Evolutionary conservation across 2,113 vertebrate species (phyloP).

Genomic region (Centropus bengalensis): DNA sequence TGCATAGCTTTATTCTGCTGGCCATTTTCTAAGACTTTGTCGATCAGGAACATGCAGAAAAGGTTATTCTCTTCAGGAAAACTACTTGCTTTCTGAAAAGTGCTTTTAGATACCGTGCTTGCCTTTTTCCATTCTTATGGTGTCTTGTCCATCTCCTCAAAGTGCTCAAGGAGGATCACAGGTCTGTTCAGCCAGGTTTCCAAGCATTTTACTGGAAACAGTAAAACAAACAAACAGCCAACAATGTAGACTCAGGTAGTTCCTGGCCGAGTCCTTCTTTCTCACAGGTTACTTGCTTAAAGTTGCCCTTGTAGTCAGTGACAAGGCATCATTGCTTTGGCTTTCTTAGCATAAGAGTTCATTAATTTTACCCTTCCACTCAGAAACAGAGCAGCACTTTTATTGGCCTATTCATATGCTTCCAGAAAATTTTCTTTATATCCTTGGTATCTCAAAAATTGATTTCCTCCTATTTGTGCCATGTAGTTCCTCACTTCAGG

Average conservation of each 20-base stretch:
- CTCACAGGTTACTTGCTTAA: not conserved
- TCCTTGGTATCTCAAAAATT: not conserved
- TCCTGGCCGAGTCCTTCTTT: not conserved
- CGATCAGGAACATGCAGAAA: not conserved
- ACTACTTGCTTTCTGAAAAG: not conserved
- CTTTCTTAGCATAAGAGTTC: not conserved
- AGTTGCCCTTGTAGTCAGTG: not conserved
- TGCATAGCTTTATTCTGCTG: not conserved
- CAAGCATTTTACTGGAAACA: not conserved
- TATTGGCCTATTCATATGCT: not conserved
- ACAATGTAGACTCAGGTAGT: not conserved
- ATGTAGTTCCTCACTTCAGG: not conserved
- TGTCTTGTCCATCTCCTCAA: not conserved
- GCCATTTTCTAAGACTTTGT: not conserved
- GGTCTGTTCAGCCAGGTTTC: not conserved
- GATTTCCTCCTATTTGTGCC: not conserved
- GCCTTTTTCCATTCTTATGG: not conserved
- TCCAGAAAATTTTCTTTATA: not conserved
- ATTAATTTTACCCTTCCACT: not conserved
- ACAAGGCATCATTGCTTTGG: not conserved
- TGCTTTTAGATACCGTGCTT: not conserved
- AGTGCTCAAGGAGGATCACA: not conserved
- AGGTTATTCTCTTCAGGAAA: not conserved
- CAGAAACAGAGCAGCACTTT: not conserved
- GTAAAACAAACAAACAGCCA: no score